Evolutionary conservation across 2,888 invertebrate genomes (phyloP), one percentile per base, ranked within the genome.

Genomic region (Acleris sparsana): DNA sequence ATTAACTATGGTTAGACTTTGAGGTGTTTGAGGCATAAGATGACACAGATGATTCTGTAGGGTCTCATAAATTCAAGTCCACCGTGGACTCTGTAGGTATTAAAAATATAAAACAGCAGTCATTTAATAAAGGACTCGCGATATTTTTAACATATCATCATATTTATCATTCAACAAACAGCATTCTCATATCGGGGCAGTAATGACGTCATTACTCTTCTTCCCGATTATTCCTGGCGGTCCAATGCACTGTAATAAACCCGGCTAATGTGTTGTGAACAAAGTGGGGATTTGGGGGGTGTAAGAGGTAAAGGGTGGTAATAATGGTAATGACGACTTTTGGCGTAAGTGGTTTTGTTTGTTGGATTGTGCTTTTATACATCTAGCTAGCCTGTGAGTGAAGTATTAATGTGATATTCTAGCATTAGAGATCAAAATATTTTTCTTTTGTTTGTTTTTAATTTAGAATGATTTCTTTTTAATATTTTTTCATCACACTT

Each of bases 311-410:
- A 60, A 46, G 59, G 60, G 64, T 64, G 64, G 60, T 60, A 56
- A 65, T 65, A 64, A 64, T 53, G 55, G 73, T 80, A 79, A 81
- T 82, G 80, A 84, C 77, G 74, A 76, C 77, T 72, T 70, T 69
- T 73, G 71, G 75, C 75, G 76, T 76, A 78, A 83, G 83, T 80
- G 81, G 80, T 76, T 80, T 84, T 84, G 83, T 84, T 85, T 80
- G 80, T 80, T 73, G 77, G 78, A 77, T 79, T 81, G 82, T 82
- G 53, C 29, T 52, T 62, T 46, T 49, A 43, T 48, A 4, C 4
- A 13, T 4, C 9, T 39, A 11, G 39, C 39, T 39, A 39, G 25
- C 33, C 59, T 48, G 39, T 59, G 16, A 20, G 18, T 33, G 33
- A 59, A 9, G 39, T 59, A 59, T 17, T 17, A 16, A 33, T 39